Base-by-base conservation (phyloP, 2,113 vertebrate genomes). In the Podarcis raffonei region DNA sequence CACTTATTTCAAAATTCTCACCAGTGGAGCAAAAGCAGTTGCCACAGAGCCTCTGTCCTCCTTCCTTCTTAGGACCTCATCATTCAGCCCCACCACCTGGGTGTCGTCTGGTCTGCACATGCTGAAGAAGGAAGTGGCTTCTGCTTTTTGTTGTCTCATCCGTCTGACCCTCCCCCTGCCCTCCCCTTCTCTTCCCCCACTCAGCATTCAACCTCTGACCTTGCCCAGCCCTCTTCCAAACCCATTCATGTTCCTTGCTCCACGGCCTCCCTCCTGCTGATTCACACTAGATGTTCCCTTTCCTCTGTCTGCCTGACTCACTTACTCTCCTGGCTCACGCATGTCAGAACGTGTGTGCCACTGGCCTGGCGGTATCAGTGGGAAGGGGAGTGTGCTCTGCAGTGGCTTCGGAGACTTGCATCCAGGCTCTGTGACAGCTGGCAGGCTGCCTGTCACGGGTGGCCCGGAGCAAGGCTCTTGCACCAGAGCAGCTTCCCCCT, bases 211-310 rank as follows among this genome's bases (percentile, higher is more conserved):
- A 76, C 42, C 22, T 53, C 42, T 71, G 77, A 87, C 85, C 85
- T 80, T 25, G 11, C 42, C 80, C 69, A 39, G 16, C 65, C 65
- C 53, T n/a, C 27, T 42, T 62, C n/a, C 79, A 65, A 65, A 59
- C 35, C 22, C 39, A 22, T 42, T 75, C 2, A 23, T 88, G 69
- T 65, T 65, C 69, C 35, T 16, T 75, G 48, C 86, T 82, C 68
- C 35, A 16, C 27, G 8, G 69, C 68, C 86, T 87, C 80, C 79
- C 69, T 15, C 27, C 23, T 48, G n/a, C 30, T 83, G 87, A 83
- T 88, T 88, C 4, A 74, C 2, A 57, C 87, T 80, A 83, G 87
- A 88, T 88, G 87, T 75, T 83, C 53, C 7, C 35, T 82, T 75
- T 39, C 53, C 35, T 82, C 53, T 62, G 16, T 8, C 1, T 39